phyloP scores from a whole-genome alignment of 1,140 invertebrate species.

The Drosophila setifemur region DNA sequence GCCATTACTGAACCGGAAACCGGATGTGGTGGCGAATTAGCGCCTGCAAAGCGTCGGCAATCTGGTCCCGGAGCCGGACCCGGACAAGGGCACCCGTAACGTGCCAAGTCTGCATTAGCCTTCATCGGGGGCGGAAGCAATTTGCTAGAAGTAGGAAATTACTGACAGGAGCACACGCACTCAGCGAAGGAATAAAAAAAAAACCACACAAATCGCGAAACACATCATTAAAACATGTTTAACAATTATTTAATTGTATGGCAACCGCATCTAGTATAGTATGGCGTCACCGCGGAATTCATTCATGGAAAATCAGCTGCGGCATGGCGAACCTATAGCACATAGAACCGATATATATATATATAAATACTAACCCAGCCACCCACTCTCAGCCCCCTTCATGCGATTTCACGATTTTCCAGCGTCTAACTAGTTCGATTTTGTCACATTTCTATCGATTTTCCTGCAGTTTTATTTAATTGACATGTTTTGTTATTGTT shows the following conservation, averaged over 20 bases:
- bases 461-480: slow-evolving; percentile 79
- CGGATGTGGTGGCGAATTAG: slow-evolving; percentile 58
- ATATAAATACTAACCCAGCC: background rate
- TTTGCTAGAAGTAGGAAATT: slow-evolving; percentile 58
- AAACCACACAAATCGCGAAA: slow-evolving; percentile 35
- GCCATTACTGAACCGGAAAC: slow-evolving; percentile 52
- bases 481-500: slow-evolving; percentile 80
- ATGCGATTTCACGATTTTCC: slow-evolving; percentile 37
- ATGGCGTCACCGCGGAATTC: slow-evolving; percentile 60
- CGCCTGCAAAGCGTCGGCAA: background rate
- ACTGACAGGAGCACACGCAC: slow-evolving; percentile 15
- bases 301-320: slow-evolving; percentile 62
- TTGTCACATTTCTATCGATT: slow-evolving; percentile 69
- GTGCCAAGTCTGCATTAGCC: slow-evolving; percentile 49
- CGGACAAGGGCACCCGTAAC: slow-evolving; percentile 24
- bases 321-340: background rate
- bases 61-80: background rate
- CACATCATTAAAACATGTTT: slow-evolving; percentile 68
- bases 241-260: slow-evolving; percentile 71
- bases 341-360: background rate
- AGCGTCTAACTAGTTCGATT: slow-evolving; percentile 6
- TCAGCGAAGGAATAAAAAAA: background rate
- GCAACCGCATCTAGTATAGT: slow-evolving; percentile 3
- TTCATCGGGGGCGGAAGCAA: slow-evolving; percentile 48
- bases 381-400: background rate